phyloP scores from a whole-genome alignment of 2,888 invertebrate genomes.

The Stenodera caucasica region DNA sequence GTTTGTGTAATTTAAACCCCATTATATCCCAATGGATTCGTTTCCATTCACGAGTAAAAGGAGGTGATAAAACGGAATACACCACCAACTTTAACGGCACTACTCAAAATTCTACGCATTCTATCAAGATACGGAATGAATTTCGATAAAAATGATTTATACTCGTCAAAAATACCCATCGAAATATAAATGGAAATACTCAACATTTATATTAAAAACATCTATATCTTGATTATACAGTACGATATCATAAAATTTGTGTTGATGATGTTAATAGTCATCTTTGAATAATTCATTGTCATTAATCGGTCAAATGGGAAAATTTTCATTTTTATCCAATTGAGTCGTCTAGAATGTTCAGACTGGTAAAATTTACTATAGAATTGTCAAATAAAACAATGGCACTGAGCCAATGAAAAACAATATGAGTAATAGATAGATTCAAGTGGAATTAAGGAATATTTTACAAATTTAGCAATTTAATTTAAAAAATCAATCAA shows the following conservation, averaged over 20 bases:
- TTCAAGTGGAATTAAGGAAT: neutral
- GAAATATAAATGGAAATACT: constrained; percentile 24
- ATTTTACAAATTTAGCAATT: neutral
- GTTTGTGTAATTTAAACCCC: constrained; percentile 33
- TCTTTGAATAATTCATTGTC: constrained; percentile 7
- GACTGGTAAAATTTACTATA: too few species aligned
- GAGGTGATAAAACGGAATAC: constrained; percentile 28
- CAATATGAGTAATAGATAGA: too few species aligned
- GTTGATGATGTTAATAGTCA: constrained; percentile 11
- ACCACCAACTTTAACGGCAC: constrained; percentile 22
- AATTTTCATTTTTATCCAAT: neutral
- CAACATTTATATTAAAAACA: constrained; percentile 18
- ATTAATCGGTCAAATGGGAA: neutral
- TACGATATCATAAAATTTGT: constrained; percentile 22
- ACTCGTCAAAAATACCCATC: constrained; percentile 30
- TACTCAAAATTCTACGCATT: constrained; percentile 31
- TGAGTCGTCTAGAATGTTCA: neutral
- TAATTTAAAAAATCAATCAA: neutral
- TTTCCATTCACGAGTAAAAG: constrained; percentile 28
- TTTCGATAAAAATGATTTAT: constrained; percentile 33
- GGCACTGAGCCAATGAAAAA: constrained; percentile 1
- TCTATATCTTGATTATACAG: constrained; percentile 19
- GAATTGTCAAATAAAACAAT: neutral
- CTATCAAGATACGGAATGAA: constrained; percentile 30
- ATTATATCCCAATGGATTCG: constrained; percentile 32